These are phyloP conservation scores for Oreochromis niloticus DNA, from an alignment of 2,113 vertebrate species.

Conservation along the genomic window DNA sequence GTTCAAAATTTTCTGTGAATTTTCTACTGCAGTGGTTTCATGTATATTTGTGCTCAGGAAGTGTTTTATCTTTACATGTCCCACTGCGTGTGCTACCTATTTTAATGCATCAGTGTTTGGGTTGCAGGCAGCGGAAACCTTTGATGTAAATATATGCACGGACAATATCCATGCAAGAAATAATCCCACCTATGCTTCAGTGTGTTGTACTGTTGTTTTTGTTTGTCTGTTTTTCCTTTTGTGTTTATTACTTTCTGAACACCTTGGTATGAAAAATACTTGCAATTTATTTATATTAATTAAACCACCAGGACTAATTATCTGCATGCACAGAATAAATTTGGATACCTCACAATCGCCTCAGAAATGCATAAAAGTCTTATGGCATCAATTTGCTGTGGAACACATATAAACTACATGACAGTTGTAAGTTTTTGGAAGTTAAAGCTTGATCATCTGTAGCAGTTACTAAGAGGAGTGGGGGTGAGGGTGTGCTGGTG, in stretches of 20 bases:
- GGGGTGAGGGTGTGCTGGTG: neutral
- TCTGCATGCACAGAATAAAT: constrained; percentile 9
- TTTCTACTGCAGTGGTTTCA: neutral
- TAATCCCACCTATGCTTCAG: neutral
- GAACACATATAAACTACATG: neutral
- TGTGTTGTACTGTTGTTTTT: neutral
- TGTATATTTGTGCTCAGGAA: neutral
- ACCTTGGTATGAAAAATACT: constrained; percentile 3
- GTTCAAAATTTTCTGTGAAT: neutral
- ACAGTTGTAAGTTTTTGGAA: neutral
- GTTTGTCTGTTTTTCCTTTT: neutral
- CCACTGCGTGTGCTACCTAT: neutral
- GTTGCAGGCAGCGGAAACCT: neutral
- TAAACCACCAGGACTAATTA: constrained; percentile 4
- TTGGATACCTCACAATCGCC: neutral
- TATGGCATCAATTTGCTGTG: neutral
- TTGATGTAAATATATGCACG: constrained; percentile 19
- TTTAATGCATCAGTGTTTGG: constrained; percentile 11
- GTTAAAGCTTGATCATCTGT: neutral
- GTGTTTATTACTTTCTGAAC: constrained; percentile 8
- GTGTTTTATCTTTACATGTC: constrained; percentile 18
- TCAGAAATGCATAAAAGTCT: constrained; percentile 12
- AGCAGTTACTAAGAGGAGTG: neutral
- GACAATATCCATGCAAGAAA: neutral
- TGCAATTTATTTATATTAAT: constrained; percentile 1